These are phyloP conservation scores for Oncorhynchus gorbuscha DNA, from an alignment of 2,113 vertebrate species.

Conservation along the genomic window DNA sequence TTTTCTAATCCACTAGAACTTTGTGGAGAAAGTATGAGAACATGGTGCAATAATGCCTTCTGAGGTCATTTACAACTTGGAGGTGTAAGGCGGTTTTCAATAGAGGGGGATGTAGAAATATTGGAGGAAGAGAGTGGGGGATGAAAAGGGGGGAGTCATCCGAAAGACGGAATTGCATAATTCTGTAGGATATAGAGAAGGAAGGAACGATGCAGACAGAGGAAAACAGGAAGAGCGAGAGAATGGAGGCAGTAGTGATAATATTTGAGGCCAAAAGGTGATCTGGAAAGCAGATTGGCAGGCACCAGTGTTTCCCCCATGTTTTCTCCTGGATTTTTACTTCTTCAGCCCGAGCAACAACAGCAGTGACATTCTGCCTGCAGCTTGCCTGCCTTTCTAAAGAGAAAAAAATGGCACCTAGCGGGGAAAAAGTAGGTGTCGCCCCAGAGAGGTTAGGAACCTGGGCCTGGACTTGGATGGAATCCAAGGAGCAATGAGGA, in stretches of 20 bases:
- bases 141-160: slow-evolving; percentile 41
- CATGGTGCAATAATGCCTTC: neutral
- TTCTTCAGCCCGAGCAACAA: slow-evolving; percentile 10
- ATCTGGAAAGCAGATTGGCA: slow-evolving; percentile 48
- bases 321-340: neutral
- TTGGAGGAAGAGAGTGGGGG: slow-evolving; percentile 14
- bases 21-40: neutral
- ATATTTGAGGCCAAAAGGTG: slow-evolving; percentile 41
- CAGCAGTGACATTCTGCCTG: slow-evolving; percentile 6
- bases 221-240: slow-evolving; percentile 40
- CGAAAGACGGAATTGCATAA: slow-evolving; percentile 72
- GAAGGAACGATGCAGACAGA: slow-evolving; percentile 45
- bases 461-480: slow-evolving; percentile 52
- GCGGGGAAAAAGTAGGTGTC: slow-evolving; percentile 27
- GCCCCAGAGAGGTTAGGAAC: slow-evolving; percentile 13
- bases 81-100: slow-evolving; percentile 1
- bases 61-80: slow-evolving; percentile 20
- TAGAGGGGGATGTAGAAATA: slow-evolving; percentile 26
- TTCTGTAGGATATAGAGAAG: slow-evolving; percentile 25
- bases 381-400: neutral
- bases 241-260: slow-evolving; percentile 30
- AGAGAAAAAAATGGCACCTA: neutral
- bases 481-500: slow-evolving; percentile 47
- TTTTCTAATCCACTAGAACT: slow-evolving; percentile 3
- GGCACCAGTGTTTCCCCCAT: slow-evolving; percentile 27